Percentiles rank a stretch among this genome's conserved stretches.
Evolutionary conservation across 2,888 invertebrate genomes (phyloP).

Genomic region (Nomada goodeniana): DNA sequence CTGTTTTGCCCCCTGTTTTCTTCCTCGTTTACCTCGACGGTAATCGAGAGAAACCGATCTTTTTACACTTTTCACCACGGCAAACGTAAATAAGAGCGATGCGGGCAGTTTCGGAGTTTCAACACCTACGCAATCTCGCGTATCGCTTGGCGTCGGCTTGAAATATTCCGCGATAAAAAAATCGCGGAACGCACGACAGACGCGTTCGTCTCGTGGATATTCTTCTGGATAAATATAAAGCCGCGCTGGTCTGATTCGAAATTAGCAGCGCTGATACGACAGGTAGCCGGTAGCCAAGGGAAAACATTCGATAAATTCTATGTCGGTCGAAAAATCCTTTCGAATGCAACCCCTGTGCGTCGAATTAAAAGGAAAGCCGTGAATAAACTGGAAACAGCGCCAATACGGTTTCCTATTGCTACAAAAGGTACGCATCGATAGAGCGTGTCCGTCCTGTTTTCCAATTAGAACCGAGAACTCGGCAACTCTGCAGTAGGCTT

Average conservation of each 20-base stretch:
- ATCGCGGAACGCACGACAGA: background rate
- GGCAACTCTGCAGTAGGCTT: background rate
- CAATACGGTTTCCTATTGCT: background rate
- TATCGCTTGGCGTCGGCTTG: background rate
- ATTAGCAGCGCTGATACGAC: too few relatives aligned
- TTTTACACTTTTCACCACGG: conserved; percentile 2
- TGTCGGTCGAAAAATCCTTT: background rate
- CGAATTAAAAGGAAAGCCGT: background rate
- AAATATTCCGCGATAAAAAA: conserved; percentile 24
- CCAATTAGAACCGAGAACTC: background rate
- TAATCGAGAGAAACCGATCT: background rate
- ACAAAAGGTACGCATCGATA: background rate
- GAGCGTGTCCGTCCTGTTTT: background rate
- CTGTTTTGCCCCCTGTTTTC: background rate
- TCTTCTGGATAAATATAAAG: too few relatives aligned
- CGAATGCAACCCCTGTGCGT: background rate
- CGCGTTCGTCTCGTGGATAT: too few relatives aligned
- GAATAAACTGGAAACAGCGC: background rate
- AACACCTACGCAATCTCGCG: conserved; percentile 8
- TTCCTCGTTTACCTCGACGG: background rate
- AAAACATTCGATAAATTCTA: too few relatives aligned
- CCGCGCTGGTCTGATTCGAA: too few relatives aligned
- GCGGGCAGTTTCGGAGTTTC: conserved; percentile 13
- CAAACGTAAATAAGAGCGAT: conserved; percentile 46
- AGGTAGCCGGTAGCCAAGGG: too few relatives aligned